A percentile compares a stretch with the other conserved stretches of the same genome.
Evolutionary conservation across 2,797 vertebrate species (phyloP).

Genomic region (Cryptoprocta ferox): DNA sequence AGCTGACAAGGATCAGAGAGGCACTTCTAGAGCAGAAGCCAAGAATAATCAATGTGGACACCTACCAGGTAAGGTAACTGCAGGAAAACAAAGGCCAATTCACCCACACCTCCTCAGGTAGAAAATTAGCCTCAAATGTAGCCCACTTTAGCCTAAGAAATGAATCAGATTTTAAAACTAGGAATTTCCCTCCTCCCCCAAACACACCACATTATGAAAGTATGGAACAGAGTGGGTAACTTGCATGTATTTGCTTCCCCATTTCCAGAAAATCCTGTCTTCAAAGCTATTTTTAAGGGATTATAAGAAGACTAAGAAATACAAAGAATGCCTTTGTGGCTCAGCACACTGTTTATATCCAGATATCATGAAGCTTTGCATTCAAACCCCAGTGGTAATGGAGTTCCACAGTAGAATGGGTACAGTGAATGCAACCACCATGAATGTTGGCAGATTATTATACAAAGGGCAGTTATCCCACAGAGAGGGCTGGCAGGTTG

Average conservation of each 20-base stretch:
- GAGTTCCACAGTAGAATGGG: slow-evolving; percentile 55
- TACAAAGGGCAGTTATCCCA: slow-evolving; percentile 66
- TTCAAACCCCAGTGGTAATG: slow-evolving; percentile 66
- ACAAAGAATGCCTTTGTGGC: slow-evolving; percentile 75
- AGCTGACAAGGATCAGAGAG: slow-evolving; percentile 14
- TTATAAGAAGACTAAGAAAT: slow-evolving; percentile 68
- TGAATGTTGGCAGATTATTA: slow-evolving; percentile 63
- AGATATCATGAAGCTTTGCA: slow-evolving; percentile 77
- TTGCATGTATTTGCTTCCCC: slow-evolving; percentile 43
- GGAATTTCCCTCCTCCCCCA: not conserved
- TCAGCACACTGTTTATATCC: slow-evolving; percentile 71
- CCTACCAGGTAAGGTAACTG: slow-evolving; percentile 48
- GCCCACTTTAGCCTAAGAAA: not conserved
- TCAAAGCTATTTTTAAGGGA: slow-evolving; percentile 54
- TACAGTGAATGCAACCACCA: slow-evolving; percentile 50
- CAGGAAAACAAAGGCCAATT: slow-evolving; percentile 58
- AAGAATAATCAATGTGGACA: slow-evolving; percentile 53
- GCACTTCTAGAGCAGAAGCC: not conserved
- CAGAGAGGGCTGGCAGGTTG: slow-evolving; percentile 67
- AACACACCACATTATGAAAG: not conserved
- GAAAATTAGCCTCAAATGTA: not conserved
- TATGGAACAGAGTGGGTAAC: not conserved
- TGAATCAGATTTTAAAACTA: slow-evolving; percentile 32
- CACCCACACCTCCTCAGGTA: slow-evolving; percentile 52
- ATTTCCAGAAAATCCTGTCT: slow-evolving; percentile 66